phyloP scores from a whole-genome alignment of 1,140 invertebrate species.

The Achroia grisella region DNA sequence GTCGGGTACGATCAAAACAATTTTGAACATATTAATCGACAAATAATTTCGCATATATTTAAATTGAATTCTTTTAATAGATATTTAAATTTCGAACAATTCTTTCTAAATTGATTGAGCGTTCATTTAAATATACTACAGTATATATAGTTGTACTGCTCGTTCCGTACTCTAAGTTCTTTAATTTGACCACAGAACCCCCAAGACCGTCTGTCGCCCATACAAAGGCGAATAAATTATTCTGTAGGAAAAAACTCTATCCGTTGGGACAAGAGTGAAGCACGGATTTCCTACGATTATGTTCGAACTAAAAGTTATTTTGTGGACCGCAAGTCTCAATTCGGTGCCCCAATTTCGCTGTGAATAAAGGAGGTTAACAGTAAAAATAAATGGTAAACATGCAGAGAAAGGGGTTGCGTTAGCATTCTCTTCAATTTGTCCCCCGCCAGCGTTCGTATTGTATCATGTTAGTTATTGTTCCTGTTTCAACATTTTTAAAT shows the following conservation, averaged over 20 bases:
- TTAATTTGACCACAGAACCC: not conserved
- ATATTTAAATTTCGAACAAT: no score
- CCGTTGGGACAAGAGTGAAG: not conserved
- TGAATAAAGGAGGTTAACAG: not conserved
- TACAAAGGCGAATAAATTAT: constrained; percentile 1
- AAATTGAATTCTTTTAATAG: no score
- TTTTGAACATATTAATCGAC: no score
- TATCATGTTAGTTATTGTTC: constrained; percentile 13
- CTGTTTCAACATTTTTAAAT: constrained; percentile 21
- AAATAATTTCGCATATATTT: no score
- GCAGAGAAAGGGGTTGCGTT: constrained; percentile 3
- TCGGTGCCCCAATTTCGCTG: not conserved
- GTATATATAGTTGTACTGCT: no score
- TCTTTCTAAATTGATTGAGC: not conserved
- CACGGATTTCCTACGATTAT: no score
- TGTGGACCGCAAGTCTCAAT: no score
- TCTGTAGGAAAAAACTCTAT: not conserved
- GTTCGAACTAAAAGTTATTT: no score
- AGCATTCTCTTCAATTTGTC: constrained; percentile 12
- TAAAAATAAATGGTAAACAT: constrained; percentile 24
- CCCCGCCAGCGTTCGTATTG: constrained; percentile 15
- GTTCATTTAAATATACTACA: not conserved
- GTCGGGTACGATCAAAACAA: not conserved
- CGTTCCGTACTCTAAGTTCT: not conserved
- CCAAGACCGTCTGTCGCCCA: not conserved